These are phyloP conservation scores for Helostoma temminkii DNA, from an alignment of 2,797 vertebrate species.

Conservation along the genomic window DNA sequence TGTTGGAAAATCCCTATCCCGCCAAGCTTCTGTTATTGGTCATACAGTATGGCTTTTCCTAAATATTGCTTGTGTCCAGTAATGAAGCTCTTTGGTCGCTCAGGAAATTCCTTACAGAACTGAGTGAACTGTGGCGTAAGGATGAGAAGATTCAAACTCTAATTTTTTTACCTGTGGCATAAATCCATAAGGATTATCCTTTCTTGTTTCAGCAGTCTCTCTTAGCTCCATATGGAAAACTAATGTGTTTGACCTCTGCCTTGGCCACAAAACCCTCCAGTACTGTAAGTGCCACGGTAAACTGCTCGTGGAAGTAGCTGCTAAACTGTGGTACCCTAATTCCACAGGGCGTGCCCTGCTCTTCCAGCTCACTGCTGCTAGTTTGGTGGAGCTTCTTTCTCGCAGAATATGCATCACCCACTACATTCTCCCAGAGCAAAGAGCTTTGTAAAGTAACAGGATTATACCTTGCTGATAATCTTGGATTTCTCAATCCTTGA, in stretches of 20 bases:
- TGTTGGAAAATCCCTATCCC: too few species aligned
- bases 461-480: slow-evolving; percentile 40
- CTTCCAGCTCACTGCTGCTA: slow-evolving; percentile 44
- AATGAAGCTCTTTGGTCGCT: too few species aligned
- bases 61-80: too few species aligned
- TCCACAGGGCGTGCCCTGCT: slow-evolving; percentile 65
- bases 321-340: slow-evolving; percentile 66
- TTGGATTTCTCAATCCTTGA: too few species aligned
- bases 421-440: slow-evolving; percentile 33
- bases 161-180: not conserved
- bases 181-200: slow-evolving; percentile 6
- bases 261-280: slow-evolving; percentile 72
- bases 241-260: slow-evolving; percentile 59
- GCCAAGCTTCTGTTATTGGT: too few species aligned
- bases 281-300: slow-evolving; percentile 51
- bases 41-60: too few species aligned
- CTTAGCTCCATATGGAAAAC: slow-evolving; percentile 38
- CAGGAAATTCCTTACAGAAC: too few species aligned
- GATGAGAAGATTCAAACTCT: not conserved
- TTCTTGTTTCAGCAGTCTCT: slow-evolving; percentile 22
- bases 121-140: too few species aligned
- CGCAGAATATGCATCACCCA: slow-evolving; percentile 12
- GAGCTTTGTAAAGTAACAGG: slow-evolving; percentile 23
- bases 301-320: slow-evolving; percentile 66
- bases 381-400: slow-evolving; percentile 33